Percentiles rank a stretch among this genome's conserved stretches.
These are phyloP conservation scores for Agrilus cyanescens DNA, from an alignment of 2,888 invertebrate species.

Conservation along the genomic window DNA sequence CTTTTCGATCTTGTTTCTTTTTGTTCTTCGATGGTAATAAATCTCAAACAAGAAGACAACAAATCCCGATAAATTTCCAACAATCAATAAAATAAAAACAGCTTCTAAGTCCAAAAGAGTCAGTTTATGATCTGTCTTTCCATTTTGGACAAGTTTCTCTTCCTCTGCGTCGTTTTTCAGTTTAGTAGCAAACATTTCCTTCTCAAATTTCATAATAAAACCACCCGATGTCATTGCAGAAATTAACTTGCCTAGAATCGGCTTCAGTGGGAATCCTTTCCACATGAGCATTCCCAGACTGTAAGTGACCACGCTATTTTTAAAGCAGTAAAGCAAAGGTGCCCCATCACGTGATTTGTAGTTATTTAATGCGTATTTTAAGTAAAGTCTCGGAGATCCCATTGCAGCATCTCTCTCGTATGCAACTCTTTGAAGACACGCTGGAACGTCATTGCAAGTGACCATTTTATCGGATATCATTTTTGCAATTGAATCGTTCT, in stretches of 20 bases:
- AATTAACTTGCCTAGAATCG: slow-evolving; percentile 21
- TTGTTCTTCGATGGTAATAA: neutral
- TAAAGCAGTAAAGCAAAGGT: slow-evolving; percentile 20
- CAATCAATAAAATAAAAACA: slow-evolving; percentile 6
- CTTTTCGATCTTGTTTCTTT: too few species aligned
- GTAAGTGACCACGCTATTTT: slow-evolving; percentile 23
- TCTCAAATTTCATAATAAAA: slow-evolving; percentile 20
- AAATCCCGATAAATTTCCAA: slow-evolving; percentile 4
- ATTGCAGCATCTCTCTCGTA: slow-evolving; percentile 18
- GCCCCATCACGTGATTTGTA: slow-evolving; percentile 19
- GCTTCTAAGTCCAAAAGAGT: slow-evolving; percentile 3
- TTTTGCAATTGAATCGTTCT: neutral
- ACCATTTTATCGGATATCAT: slow-evolving; percentile 5
- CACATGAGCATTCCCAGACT: slow-evolving; percentile 28
- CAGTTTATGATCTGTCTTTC: neutral
- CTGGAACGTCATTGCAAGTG: slow-evolving; percentile 16
- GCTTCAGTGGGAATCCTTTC: slow-evolving; percentile 27
- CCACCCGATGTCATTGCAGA: slow-evolving; percentile 24
- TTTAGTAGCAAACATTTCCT: slow-evolving; percentile 15
- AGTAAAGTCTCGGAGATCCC: slow-evolving; percentile 23
- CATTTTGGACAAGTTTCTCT: neutral
- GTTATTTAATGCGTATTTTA: slow-evolving; percentile 21
- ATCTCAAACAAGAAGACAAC: slow-evolving; percentile 10
- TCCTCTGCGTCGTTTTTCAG: neutral
- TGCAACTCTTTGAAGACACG: slow-evolving; percentile 20